phyloP scores from a whole-genome alignment of 2,888 invertebrate species.

The Glaucopsyche alexis region DNA sequence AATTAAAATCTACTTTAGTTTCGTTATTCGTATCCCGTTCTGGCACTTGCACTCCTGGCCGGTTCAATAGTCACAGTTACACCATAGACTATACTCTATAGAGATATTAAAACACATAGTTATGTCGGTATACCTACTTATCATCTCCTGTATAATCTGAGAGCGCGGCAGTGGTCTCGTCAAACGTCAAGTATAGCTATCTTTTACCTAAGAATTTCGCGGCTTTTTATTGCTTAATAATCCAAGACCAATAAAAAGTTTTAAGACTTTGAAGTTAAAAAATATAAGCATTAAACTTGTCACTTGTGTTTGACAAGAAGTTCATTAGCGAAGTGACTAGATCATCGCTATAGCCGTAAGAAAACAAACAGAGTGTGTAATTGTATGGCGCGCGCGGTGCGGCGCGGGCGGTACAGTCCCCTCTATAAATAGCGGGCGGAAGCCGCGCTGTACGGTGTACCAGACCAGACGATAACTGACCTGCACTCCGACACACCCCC shows the following conservation, averaged over 20 bases:
- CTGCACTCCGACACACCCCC: not conserved
- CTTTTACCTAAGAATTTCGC: too few relatives aligned
- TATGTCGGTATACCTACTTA: too few relatives aligned
- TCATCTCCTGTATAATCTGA: too few relatives aligned
- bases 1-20: too few relatives aligned
- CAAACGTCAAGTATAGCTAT: too few relatives aligned
- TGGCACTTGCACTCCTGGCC: too few relatives aligned
- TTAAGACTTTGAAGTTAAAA: not conserved
- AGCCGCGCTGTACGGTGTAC: not conserved
- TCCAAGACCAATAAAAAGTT: too few relatives aligned
- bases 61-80: too few relatives aligned
- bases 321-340: not conserved
- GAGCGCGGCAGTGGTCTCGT: too few relatives aligned
- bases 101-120: too few relatives aligned
- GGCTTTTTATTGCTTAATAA: not conserved
- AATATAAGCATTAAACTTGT: not conserved
- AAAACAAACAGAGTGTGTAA: constrained; percentile 6
- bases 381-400: not conserved
- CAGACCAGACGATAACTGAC: not conserved
- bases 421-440: constrained; percentile 12
- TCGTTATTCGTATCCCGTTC: too few relatives aligned
- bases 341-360: not conserved
- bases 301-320: not conserved
- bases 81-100: too few relatives aligned
- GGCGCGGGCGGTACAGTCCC: not conserved